Conservation (phyloP, 92 coral and sea anemone species). For the Nematostella vectensis region DNA sequence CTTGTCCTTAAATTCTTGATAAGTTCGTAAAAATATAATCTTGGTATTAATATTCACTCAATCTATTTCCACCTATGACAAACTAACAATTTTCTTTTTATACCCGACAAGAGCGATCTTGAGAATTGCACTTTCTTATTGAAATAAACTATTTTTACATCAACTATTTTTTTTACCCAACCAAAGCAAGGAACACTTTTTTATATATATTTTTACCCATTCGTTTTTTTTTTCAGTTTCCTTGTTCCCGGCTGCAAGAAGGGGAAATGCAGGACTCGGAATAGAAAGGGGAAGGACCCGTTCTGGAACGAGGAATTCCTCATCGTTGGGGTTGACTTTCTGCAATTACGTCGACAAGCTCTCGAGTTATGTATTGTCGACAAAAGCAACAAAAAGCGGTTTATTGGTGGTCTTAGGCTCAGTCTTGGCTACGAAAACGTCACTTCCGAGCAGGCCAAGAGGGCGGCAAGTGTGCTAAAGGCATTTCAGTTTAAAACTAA, state of each 20-base stretch:
- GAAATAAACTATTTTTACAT: no score
- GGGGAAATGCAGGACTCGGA: conserved; percentile 74
- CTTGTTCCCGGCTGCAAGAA: conserved; percentile 76
- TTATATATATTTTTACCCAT: no score
- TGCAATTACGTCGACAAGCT: conserved; percentile 61
- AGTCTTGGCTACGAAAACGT: conserved; percentile 63
- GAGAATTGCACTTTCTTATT: no score
- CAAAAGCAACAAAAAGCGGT: conserved; percentile 44
- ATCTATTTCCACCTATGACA: no score
- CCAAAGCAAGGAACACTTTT: no score
- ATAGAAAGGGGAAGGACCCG: conserved; percentile 72
- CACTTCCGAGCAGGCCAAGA: conserved; percentile 44
- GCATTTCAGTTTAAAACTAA: conserved; percentile 6
- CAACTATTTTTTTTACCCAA: no score
- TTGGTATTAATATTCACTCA: no score
- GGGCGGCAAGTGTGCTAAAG: conserved; percentile 36
- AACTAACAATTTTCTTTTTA: no score
- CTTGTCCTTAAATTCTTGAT: no score
- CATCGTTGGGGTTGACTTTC: conserved; percentile 66
- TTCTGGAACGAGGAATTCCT: conserved; percentile 85
- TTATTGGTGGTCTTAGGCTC: conserved; percentile 73
- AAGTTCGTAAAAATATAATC: no score
- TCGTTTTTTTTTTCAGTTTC: conserved; percentile 53
- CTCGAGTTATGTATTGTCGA: conserved; percentile 75
- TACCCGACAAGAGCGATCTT: no score